Conservation (phyloP, 2,888 invertebrate genomes). For the Notodonta dromedarius region DNA sequence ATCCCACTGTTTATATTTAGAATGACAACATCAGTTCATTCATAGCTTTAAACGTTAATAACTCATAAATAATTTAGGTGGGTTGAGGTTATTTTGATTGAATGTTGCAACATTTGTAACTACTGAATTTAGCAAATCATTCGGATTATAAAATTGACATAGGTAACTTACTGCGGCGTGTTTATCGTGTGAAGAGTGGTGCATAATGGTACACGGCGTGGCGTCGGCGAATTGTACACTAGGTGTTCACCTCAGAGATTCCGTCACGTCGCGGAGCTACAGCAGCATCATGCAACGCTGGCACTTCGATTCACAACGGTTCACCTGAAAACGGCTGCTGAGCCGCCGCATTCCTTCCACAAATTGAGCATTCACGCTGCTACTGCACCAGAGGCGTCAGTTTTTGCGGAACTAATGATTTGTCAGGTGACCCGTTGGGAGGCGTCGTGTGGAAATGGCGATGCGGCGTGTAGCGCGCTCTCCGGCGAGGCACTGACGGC, state of each 20-base stretch:
- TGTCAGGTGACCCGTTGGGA: constrained; percentile 55
- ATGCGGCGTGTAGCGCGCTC: constrained; percentile 70
- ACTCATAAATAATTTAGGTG: background rate
- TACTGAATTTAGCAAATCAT: background rate
- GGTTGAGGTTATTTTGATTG: constrained; percentile 10
- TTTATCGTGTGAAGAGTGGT: constrained; percentile 52
- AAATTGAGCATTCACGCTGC: constrained; percentile 10
- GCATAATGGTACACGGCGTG: constrained; percentile 65
- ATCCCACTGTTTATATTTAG: constrained; percentile 11
- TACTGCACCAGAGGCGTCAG: constrained; percentile 20
- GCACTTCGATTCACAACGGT: constrained; percentile 43
- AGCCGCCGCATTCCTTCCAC: constrained; percentile 10
- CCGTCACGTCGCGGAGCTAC: constrained; percentile 46
- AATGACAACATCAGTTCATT: constrained; percentile 10
- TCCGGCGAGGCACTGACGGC: constrained; percentile 77
- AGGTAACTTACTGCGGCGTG: constrained; percentile 60
- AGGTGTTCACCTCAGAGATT: constrained; percentile 49
- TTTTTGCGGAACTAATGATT: constrained; percentile 46
- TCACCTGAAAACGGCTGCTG: constrained; percentile 45
- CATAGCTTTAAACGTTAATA: background rate
- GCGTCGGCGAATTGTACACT: constrained; percentile 53
- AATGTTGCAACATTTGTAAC: constrained; percentile 5
- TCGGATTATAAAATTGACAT: constrained; percentile 27
- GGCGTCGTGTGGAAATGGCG: constrained; percentile 51
- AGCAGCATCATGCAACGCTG: constrained; percentile 36